Evolutionary conservation across 2,113 vertebrate species (phyloP).

Genomic region (Poicephalus gulielmi): DNA sequence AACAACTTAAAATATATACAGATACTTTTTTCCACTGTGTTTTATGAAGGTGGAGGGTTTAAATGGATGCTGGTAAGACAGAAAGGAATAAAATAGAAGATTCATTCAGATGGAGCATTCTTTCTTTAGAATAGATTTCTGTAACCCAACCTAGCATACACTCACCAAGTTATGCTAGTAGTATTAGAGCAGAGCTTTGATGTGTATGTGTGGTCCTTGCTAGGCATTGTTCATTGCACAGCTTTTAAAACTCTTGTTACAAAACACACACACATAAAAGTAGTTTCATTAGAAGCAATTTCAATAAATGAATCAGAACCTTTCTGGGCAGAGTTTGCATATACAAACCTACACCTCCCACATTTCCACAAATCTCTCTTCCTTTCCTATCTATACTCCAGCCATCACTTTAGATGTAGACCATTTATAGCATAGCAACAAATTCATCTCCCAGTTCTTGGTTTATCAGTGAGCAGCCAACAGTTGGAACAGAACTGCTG

Average conservation of each 20-base stretch:
- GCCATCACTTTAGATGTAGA: neutral
- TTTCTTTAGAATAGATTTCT: neutral
- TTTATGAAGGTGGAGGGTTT: neutral
- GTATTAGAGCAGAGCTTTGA: neutral
- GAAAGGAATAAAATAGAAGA: neutral
- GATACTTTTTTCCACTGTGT: neutral
- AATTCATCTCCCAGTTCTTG: neutral
- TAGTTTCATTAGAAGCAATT: neutral
- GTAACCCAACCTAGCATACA: neutral
- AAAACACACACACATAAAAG: neutral
- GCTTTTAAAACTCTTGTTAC: neutral
- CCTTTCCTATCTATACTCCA: neutral
- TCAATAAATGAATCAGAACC: neutral
- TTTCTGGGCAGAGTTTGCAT: neutral
- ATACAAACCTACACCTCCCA: neutral
- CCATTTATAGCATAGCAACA: neutral
- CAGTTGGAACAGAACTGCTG: neutral
- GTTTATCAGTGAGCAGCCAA: neutral
- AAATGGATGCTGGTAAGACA: neutral
- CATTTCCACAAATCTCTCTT: neutral
- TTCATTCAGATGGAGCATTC: neutral
- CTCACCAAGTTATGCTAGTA: neutral
- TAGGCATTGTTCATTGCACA: neutral
- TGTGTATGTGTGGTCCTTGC: neutral
- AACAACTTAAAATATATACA: neutral